These are phyloP conservation scores for Tipula lateralis DNA, from an alignment of 2,888 invertebrate species.

Conservation along the genomic window DNA sequence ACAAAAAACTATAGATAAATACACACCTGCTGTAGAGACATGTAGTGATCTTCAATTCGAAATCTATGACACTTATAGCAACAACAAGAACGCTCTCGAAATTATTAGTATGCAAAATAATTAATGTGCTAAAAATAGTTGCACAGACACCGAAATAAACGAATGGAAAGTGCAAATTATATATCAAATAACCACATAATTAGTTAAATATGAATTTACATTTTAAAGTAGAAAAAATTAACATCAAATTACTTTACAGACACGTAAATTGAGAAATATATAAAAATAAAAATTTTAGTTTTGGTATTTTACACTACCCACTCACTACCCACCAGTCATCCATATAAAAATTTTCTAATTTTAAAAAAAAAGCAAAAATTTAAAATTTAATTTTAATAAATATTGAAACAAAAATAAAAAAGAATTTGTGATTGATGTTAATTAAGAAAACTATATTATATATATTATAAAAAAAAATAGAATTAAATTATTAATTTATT, in stretches of 20 bases:
- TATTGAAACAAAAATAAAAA: not conserved
- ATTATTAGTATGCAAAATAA: no score
- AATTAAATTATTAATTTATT: constrained; percentile 20
- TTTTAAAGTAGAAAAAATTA: not conserved
- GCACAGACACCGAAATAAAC: not conserved
- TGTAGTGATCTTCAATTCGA: not conserved
- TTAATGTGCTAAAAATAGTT: not conserved
- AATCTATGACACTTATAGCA: not conserved
- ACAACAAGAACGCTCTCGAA: no score
- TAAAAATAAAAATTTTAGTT: not conserved
- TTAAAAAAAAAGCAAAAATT: not conserved
- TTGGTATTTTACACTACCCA: not conserved
- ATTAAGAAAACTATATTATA: constrained; percentile 6
- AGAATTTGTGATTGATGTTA: constrained; percentile 29
- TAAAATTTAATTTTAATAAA: not conserved
- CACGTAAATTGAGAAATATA: not conserved
- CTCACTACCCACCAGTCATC: not conserved
- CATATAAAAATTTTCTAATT: not conserved
- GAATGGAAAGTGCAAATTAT: not conserved
- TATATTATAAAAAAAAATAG: not conserved
- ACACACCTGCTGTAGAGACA: not conserved
- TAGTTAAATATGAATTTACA: not conserved
- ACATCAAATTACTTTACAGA: not conserved
- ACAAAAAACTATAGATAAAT: not conserved
- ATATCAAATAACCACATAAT: not conserved